Base-by-base conservation (phyloP, 2,888 invertebrate species). In the Ptychoptera contaminata region DNA sequence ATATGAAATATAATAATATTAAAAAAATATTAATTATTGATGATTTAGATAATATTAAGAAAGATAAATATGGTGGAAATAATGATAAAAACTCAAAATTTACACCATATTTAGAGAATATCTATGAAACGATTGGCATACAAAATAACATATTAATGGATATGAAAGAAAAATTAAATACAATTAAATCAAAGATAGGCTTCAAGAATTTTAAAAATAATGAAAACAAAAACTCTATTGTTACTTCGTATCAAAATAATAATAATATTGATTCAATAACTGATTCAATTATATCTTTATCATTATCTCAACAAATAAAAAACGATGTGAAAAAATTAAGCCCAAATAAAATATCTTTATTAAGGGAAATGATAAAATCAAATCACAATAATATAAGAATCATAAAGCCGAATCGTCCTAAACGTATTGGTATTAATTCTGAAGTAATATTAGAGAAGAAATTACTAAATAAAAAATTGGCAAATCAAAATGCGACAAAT, bases 51-150 rank as follows among this genome's bases (percentile, higher is more conserved):
- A 35, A 16, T 6, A 15, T 15, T 38, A 38, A 5, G 10, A 38
- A 38, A 23, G 23, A 23, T 23, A 23, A 23, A 23, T 5, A 23
- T 23, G 23, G 23, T 23, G 7, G 23, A 5, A 23, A 23, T 23
- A 23, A 23, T 36, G 8, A 32, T 2, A 32, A 32, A 32, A 32
- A 15, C 23, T 16, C 23, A 16, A 38, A 38, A 16, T 38, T 15
- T 38, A 42, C 23, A 16, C 85, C 86, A 0, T 76, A 77, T 30
- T 64, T 84, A 53, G 85, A 87, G 55, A 75, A 77, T 30, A 74
- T 87, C 8, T 90, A 86, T 63, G 82, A 85, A 55, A 79, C 82
- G 0, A 67, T 90, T 55, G 77, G 82, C 29, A 76, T 74, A 47
- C 80, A 87, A 49, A 79, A 77, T 51, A 81, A 81, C 50, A 74